Percentiles rank a stretch among this genome's conserved stretches.
Evolutionary conservation across 2,113 vertebrate species (phyloP).

Genomic region (Varanus komodoensis): DNA sequence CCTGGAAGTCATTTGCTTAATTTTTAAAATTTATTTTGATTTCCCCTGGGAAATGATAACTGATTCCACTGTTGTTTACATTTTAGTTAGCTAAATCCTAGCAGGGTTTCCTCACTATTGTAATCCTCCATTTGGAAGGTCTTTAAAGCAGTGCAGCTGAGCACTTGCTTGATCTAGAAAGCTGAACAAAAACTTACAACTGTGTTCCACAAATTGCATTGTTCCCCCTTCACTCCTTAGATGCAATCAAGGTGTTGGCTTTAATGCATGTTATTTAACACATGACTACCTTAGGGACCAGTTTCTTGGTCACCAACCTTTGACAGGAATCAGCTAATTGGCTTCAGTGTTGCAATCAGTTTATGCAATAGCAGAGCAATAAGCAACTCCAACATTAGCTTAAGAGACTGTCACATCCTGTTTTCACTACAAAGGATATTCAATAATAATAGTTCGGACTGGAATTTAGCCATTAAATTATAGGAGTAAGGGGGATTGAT

Average conservation of each 20-base stretch:
- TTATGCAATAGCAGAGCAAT: slow-evolving; percentile 8
- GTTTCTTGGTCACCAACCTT: neutral
- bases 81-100: neutral
- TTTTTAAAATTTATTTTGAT: neutral
- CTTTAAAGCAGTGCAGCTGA: neutral
- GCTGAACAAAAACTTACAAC: neutral
- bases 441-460: slow-evolving; percentile 14
- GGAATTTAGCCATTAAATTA: slow-evolving; percentile 3
- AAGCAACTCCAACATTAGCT: neutral
- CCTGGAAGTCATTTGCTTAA: neutral
- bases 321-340: slow-evolving; percentile 4
- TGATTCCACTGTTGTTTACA: neutral
- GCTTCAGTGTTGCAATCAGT: slow-evolving; percentile 16
- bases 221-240: slow-evolving; percentile 10
- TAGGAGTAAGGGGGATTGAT: neutral
- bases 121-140: slow-evolving; percentile 16
- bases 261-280: neutral
- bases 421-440: neutral
- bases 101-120: neutral
- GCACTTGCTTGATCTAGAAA: neutral
- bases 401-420: slow-evolving; percentile 5
- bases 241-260: slow-evolving; percentile 29
- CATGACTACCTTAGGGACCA: slow-evolving; percentile 21
- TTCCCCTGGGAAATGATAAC: neutral
- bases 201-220: neutral